These are phyloP conservation scores for Neodiprion pinetum DNA, from an alignment of 1,140 invertebrate species.

Conservation along the genomic window DNA sequence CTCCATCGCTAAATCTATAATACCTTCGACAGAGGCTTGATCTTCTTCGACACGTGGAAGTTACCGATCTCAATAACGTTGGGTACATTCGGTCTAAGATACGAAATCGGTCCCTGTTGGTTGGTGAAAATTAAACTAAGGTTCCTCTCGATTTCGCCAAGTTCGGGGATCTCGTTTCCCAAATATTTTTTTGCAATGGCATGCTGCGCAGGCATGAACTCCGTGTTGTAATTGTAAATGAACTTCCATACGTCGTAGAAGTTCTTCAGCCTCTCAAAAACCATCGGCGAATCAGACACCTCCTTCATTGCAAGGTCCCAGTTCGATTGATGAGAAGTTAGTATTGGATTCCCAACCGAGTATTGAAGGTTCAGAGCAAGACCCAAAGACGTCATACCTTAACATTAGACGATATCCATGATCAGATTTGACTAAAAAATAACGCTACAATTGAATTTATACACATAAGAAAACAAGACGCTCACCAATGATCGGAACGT, in stretches of 20 bases:
- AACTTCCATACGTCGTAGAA: not conserved
- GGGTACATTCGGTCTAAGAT: constrained; percentile 62
- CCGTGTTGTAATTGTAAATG: not conserved
- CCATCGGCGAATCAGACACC: not conserved
- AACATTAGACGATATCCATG: not conserved
- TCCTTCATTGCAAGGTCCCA: not conserved
- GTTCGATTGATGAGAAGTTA: not conserved
- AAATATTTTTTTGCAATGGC: constrained; percentile 52
- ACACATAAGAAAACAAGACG: not conserved
- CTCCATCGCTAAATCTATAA: not conserved
- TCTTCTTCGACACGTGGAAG: constrained; percentile 52
- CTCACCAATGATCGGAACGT: constrained; percentile 41
- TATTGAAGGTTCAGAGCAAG: not conserved
- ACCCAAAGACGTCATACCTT: not conserved
- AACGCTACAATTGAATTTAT: not conserved
- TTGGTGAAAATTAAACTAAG: constrained; percentile 63
- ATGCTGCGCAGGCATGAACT: constrained; percentile 45
- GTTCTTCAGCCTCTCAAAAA: not conserved
- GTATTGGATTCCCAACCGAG: not conserved
- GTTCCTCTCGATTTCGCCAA: constrained; percentile 45
- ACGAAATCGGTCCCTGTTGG: constrained; percentile 63
- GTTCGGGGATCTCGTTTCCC: constrained; percentile 29
- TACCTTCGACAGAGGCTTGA: constrained; percentile 43
- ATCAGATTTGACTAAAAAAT: not conserved
- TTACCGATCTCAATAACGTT: constrained; percentile 63